Base-by-base conservation (phyloP, 1,140 invertebrate genomes). In the Pachypeltis micranthus region DNA sequence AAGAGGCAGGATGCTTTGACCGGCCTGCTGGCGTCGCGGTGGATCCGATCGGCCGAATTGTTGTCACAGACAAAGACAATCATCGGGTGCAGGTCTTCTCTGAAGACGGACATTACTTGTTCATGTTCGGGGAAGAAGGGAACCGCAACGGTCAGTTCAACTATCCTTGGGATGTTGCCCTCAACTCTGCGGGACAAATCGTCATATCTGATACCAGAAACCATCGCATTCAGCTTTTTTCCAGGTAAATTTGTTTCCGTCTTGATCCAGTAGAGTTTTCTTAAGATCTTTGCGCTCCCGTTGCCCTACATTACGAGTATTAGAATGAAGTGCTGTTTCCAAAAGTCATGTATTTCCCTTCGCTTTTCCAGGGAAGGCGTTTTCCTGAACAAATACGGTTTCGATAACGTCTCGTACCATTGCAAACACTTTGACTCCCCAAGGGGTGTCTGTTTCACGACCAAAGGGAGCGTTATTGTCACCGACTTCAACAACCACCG, bases 401-500 rank as follows among this genome's bases (percentile, higher is more conserved):
- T 85, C 71, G 91, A 94, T 72, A 82, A 83, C 31, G 77, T 81
- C 12, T 24, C 64, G 16, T 47, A 55, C n/a, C 78, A 85, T 71
- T 82, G 85, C 77, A 92, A 87, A 72, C 85, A 86, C 34, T 87
- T 94, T 65, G 91, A 94, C 64, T 93, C 89, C 1, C 94, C 94
- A 0, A 79, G 94, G 55, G 93, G 94, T 7, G 85, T 97, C 1
- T 86, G 86, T 68, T 96, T 94, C 72, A 87, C 84, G 59, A 85
- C 84, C 0, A 81, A 85, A 21, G 91, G 86, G 7, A 82, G 88
- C 63, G 82, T 95, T 23, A 82, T 92, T 26, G 85, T 93, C 12
- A 93, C 92, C 0, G 94, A 97, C 74, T 97, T 97, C 76, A 95
- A 97, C 73, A 93, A 94, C 73, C 93, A 97, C 74, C 83, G 88